A percentile compares a stretch with the other conserved stretches of the same genome.
Evolutionary conservation across 2,888 invertebrate species (phyloP).

Genomic region (Petrolisthes manimaculis): DNA sequence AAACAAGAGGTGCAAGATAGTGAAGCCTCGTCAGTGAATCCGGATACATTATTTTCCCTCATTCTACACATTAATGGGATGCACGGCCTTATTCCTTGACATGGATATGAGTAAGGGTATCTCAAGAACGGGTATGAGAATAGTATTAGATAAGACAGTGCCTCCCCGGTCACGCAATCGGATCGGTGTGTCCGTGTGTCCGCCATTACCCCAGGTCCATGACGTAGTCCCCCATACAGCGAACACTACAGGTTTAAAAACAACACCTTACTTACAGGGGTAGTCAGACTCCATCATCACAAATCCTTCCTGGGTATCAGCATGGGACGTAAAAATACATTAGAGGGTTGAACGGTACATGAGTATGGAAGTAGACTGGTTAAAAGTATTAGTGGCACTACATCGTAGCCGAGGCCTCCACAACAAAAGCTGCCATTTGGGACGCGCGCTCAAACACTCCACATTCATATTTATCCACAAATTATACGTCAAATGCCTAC

Average conservation of each 20-base stretch:
- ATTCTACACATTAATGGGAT: no score
- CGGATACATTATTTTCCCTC: neutral
- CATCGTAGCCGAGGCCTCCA: conserved; percentile 59
- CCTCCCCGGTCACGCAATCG: conserved; percentile 41
- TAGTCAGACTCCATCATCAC: conserved; percentile 47
- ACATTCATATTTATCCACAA: neutral
- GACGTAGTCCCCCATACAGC: conserved; percentile 28
- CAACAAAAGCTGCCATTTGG: conserved; percentile 58
- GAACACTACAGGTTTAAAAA: conserved; percentile 16
- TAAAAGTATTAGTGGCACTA: conserved; percentile 22
- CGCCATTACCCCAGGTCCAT: conserved; percentile 45
- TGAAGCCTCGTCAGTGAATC: conserved; percentile 45
- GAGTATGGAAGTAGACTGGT: neutral
- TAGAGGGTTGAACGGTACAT: conserved; percentile 11
- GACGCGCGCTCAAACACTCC: conserved; percentile 49
- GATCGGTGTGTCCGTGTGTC: conserved; percentile 51
- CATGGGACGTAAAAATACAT: neutral
- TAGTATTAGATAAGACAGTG: no score
- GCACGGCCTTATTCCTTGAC: no score
- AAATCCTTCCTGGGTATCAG: conserved; percentile 15
- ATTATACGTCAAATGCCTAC: no score
- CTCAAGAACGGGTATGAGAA: no score
- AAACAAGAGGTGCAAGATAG: neutral
- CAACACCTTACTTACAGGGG: conserved; percentile 34
- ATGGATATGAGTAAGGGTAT: no score